Conservation (phyloP, 1,140 invertebrate species). For the Euura saliciscinereae region DNA sequence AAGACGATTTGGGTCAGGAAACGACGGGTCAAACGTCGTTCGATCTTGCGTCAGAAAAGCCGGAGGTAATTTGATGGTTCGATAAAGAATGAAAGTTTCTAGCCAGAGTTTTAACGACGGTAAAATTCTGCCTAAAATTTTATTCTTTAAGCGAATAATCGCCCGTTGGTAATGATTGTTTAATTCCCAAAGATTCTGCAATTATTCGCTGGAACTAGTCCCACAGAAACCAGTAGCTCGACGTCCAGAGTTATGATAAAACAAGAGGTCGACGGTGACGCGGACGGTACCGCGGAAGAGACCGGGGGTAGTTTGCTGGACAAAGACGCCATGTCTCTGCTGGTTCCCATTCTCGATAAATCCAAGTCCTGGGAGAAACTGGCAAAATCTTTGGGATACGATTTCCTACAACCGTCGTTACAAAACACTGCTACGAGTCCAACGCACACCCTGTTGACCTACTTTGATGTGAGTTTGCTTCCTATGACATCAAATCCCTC, state of each 20-base stretch:
- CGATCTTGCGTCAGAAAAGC: constrained; percentile 47
- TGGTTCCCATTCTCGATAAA: constrained; percentile 44
- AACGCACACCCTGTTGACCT: constrained; percentile 14
- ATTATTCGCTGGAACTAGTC: constrained; percentile 20
- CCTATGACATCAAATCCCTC: too few relatives aligned
- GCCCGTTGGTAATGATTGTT: too few relatives aligned
- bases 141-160: too few relatives aligned
- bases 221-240: background rate
- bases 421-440: constrained; percentile 12
- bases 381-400: constrained; percentile 42
- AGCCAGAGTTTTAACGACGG: too few relatives aligned
- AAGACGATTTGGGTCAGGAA: constrained; percentile 4
- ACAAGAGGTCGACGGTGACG: constrained; percentile 26
- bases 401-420: constrained; percentile 37
- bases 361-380: constrained; percentile 50
- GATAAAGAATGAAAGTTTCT: background rate
- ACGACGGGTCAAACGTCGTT: constrained; percentile 42
- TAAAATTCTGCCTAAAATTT: too few relatives aligned
- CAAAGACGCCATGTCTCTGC: constrained; percentile 29
- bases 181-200: constrained; percentile 32
- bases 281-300: constrained; percentile 9
- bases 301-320: constrained; percentile 21
- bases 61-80: constrained; percentile 36
- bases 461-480: constrained; percentile 20
- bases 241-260: constrained; percentile 23